These are phyloP conservation scores for Monodelphis domestica DNA, from an alignment of 2,797 vertebrate species.

Conservation along the genomic window DNA sequence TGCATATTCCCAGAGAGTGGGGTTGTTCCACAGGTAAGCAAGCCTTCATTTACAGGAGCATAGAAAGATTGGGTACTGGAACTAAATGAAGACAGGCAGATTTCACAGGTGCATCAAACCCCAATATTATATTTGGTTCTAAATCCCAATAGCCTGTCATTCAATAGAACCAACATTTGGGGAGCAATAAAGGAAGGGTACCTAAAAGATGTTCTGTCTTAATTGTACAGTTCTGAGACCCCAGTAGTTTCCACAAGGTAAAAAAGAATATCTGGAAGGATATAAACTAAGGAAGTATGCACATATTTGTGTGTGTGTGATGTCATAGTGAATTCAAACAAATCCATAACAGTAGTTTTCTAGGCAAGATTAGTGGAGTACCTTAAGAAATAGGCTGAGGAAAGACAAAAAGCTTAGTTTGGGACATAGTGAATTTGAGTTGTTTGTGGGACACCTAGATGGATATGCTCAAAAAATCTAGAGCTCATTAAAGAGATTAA, in stretches of 20 bases:
- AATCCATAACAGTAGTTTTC: neutral
- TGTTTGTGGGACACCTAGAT: conserved; percentile 16
- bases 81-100: neutral
- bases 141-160: neutral
- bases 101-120: neutral
- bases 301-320: neutral
- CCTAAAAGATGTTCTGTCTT: neutral
- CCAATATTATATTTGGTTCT: neutral
- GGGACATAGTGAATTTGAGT: conserved; percentile 41
- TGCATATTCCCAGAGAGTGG: neutral
- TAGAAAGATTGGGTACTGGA: neutral
- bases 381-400: neutral
- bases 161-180: neutral
- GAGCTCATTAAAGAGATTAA: neutral
- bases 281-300: neutral
- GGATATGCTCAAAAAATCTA: neutral
- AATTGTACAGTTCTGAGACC: neutral
- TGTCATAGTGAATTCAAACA: neutral
- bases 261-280: neutral
- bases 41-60: neutral
- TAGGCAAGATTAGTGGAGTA: neutral
- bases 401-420: conserved; percentile 3
- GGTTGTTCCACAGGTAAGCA: neutral
- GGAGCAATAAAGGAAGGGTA: neutral
- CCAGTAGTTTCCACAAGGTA: neutral